Evolutionary conservation across 2,888 invertebrate genomes (phyloP).

Genomic region (Parthenolecanium corni): DNA sequence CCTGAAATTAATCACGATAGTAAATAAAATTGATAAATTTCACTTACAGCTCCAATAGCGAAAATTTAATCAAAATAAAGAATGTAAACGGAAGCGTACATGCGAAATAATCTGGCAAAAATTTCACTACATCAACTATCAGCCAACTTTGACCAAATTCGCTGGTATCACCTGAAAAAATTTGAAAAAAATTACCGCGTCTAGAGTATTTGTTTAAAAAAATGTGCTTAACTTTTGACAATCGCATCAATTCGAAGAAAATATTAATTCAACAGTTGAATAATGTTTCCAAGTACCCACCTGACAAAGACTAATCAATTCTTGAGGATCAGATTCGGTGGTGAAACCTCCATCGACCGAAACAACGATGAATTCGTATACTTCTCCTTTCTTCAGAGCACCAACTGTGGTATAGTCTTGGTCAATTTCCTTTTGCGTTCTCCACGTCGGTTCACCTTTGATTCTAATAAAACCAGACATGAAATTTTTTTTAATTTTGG

Average conservation of each 20-base stretch:
- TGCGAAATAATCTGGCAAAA: conserved; percentile 71
- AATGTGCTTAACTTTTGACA: too few species aligned
- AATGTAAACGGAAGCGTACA: conserved; percentile 88
- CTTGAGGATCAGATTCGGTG: conserved; percentile 57
- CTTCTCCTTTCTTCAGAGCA: conserved; percentile 66
- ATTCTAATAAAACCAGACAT: conserved; percentile 42
- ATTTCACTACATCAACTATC: conserved; percentile 69
- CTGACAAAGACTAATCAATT: conserved; percentile 52
- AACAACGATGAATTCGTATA: conserved; percentile 79
- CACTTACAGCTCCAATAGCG: conserved; percentile 71
- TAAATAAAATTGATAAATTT: too few species aligned
- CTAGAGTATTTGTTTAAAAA: too few species aligned
- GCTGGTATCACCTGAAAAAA: too few species aligned
- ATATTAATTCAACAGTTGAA: too few species aligned
- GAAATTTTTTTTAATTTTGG: neutral
- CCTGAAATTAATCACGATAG: too few species aligned
- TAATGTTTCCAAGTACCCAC: too few species aligned
- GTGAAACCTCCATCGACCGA: conserved; percentile 71
- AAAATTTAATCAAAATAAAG: conserved; percentile 85
- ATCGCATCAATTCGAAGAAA: too few species aligned
- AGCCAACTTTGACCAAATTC: conserved; percentile 75
- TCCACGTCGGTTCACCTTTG: conserved; percentile 60
- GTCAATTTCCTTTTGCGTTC: conserved; percentile 55
- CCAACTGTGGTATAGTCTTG: conserved; percentile 60
- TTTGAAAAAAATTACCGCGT: too few species aligned